phyloP scores from a whole-genome alignment of 2,888 invertebrate species.

The Emesis furor region DNA sequence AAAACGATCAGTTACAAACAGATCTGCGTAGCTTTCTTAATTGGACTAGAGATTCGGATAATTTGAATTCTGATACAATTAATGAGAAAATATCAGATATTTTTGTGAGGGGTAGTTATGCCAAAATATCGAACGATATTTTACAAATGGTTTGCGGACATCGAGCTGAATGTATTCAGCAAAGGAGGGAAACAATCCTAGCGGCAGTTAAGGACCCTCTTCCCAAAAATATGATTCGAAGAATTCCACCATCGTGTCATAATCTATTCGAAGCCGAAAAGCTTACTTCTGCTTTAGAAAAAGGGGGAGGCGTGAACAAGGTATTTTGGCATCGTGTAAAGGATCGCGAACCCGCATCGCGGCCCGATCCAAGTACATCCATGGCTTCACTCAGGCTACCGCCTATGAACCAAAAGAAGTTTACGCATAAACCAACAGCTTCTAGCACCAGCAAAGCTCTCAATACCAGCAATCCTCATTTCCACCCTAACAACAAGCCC shows the following conservation, averaged over 20 bases:
- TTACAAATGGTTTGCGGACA: background rate
- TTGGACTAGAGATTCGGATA: background rate
- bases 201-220: background rate
- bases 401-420: background rate
- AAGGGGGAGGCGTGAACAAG: background rate
- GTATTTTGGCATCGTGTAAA: too few relatives aligned
- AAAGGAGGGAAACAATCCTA: background rate
- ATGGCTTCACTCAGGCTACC: background rate
- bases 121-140: background rate
- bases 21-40: background rate
- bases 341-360: background rate
- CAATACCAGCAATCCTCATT: background rate
- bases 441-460: background rate
- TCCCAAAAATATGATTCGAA: background rate
- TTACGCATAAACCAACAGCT: background rate
- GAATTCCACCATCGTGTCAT: background rate
- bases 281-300: background rate
- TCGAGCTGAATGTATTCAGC: constrained; percentile 8
- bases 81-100: background rate
- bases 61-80: background rate
- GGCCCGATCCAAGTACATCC: background rate
- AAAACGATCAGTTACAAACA: background rate
- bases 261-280: background rate
- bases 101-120: background rate
- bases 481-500: background rate